These are phyloP conservation scores for Notothenia coriiceps DNA, from an alignment of 2,113 vertebrate species.

Conservation along the genomic window DNA sequence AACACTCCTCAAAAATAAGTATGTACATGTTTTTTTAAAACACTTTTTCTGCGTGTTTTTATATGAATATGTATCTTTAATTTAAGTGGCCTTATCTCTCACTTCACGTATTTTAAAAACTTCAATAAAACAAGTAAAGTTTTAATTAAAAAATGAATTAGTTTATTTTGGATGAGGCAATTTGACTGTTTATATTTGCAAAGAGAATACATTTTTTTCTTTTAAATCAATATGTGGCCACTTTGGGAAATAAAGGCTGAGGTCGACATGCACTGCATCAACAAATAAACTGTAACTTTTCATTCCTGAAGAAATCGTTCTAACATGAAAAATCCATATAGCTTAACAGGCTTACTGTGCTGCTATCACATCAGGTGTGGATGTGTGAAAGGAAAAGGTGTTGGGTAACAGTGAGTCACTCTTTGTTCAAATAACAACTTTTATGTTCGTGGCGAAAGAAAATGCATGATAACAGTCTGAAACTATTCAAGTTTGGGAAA, in stretches of 20 bases:
- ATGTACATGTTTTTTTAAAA: not conserved
- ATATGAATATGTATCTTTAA: too few relatives aligned
- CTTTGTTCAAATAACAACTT: not conserved
- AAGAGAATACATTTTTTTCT: not conserved
- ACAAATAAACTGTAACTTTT: not conserved
- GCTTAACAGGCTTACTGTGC: not conserved
- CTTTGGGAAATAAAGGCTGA: not conserved
- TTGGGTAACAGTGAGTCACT: not conserved
- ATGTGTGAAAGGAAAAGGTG: conserved; percentile 1
- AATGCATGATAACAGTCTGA: not conserved
- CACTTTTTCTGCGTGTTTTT: too few relatives aligned
- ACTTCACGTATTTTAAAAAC: not conserved
- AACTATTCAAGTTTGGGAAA: not conserved
- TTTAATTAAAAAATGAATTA: not conserved
- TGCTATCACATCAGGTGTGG: not conserved
- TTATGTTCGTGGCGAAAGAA: not conserved
- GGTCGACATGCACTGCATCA: not conserved
- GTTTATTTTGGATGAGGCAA: not conserved
- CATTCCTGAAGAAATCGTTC: not conserved
- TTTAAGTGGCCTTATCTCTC: too few relatives aligned
- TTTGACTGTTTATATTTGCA: not conserved
- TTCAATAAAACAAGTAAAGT: not conserved
- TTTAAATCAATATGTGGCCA: conserved; percentile 12
- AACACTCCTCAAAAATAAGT: not conserved
- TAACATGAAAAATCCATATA: conserved; percentile 26